Evolutionary conservation across 2,113 vertebrate genomes (phyloP), one percentile per base, ranked within the genome.

Genomic region (Laticauda laticaudata): DNA sequence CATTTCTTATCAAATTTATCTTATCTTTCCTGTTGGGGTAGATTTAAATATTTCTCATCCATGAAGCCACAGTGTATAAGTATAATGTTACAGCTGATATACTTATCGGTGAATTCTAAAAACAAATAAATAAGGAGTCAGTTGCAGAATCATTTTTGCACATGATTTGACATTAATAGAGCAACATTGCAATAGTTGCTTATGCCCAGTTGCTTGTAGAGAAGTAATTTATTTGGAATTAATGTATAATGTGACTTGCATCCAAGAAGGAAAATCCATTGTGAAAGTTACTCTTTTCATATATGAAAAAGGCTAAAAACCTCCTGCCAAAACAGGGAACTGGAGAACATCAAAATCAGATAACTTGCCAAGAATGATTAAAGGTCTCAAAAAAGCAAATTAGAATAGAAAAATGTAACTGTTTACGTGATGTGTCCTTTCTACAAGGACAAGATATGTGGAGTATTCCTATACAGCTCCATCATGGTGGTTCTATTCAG

Each of bases 301-400:
- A 93, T 88, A 87, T 26, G 51, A 61, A 93, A n/a, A 92, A 14
- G 21, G 69, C 18, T 75, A 90, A 94, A 95, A 10, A 18, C 2
- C 89, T 86, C n/a, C 69, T 94, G 53, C 51, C 61, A 53, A 55
- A 96, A 87, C 75, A 39, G 89, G 14, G 3, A 94, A 86, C 10
- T 91, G 9, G 14, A 93, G 92, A 59, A 69, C 21, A 29, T 24
- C 94, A 95, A 95, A 86, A 64, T 29, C 95, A 92, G 15, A 48
- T 64, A 14, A 11, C 26, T 48, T 39, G 86, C 91, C 92, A 93
- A 94, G 94, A 87, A 93, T 34, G 51, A 34, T n/a, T 93, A 93
- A 34, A 86, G 26, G 87, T 93, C 95, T 96, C 95, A 93, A 85
- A 92, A 91, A 95, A 86, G 93, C 92, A 94, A 56, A 55, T 23